Percentiles rank a stretch among this genome's conserved stretches.
Conservation (phyloP, 2,113 vertebrate species). For the Thomomys bottae region DNA sequence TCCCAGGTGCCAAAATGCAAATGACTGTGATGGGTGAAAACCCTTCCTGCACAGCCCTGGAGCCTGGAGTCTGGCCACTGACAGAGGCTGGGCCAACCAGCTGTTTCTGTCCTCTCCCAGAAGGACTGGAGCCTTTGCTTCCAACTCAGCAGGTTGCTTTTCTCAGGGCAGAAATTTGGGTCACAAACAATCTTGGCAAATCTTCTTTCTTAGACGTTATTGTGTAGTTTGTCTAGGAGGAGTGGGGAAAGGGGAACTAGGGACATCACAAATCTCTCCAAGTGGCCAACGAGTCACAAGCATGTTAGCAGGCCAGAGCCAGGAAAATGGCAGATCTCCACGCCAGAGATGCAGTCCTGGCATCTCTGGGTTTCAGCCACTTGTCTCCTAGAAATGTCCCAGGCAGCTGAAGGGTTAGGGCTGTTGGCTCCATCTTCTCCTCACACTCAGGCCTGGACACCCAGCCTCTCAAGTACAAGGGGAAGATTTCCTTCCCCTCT, state of each 20-base stretch:
- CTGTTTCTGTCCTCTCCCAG: constrained; percentile 58
- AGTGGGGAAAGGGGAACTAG: background rate
- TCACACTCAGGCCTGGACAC: background rate
- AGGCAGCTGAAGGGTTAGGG: background rate
- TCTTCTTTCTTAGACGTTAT: constrained; percentile 60
- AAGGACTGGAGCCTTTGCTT: constrained; percentile 54
- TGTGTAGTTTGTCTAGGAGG: constrained; percentile 49
- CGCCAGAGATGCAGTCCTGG: background rate
- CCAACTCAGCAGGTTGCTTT: constrained; percentile 64
- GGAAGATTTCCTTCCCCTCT: background rate
- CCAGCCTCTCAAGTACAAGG: background rate
- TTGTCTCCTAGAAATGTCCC: constrained; percentile 3
- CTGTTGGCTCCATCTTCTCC: background rate
- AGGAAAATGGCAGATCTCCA: constrained; percentile 31
- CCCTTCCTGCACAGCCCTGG: constrained; percentile 28
- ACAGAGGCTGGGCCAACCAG: constrained; percentile 54
- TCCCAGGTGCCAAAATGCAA: background rate
- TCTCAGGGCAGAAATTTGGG: constrained; percentile 73
- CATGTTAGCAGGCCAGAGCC: background rate
- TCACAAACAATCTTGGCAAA: constrained; percentile 67
- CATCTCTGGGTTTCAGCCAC: background rate
- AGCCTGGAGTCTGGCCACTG: constrained; percentile 36
- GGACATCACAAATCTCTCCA: background rate
- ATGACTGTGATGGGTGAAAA: constrained; percentile 37
- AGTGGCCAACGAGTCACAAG: background rate